Evolutionary conservation across 1,140 invertebrate genomes (phyloP), one percentile per base, ranked within the genome.

Genomic region (Bombus balteatus): DNA sequence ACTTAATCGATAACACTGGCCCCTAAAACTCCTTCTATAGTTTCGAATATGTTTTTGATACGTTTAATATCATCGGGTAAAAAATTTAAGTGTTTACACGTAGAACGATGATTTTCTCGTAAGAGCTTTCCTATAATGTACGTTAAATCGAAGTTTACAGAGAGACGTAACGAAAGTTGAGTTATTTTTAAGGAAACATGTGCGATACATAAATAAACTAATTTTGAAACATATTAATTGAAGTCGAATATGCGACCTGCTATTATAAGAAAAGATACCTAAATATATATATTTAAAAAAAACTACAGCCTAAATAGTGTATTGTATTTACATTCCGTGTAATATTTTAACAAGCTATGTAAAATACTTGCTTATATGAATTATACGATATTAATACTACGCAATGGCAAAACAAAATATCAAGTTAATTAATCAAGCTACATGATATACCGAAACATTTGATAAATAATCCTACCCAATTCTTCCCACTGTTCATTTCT

Each of bases 281-380:
- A 83, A 32, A 83, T 82, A 75, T 81, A 73, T 43, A 39, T 18
- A 77, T 65, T 5, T 65, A 75, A 68, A 77, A 79, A 66, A 28
- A 78, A 78, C 41, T 70, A 62, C 72, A 65, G 83, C 83, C 83
- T 85, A 85, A 85, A 79, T 84, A 79, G 78, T 79, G 79, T 65
- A 84, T 62, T 70, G 32, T 85, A 72, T 85, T 77, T 83, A 39
- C 43, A 39, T 81, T 75, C 34, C 53, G 57, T 81, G 70, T 85
- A 85, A 81, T 85, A 73, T 81, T 85, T 74, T 81, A 85, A 80
- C 68, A 70, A 85, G 78, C 70, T 75, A 68, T 81, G 84, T 85
- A 85, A 85, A 68, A 81, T 85, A 85, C 9, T 74, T 74, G 84
- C 84, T 85, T 85, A 81, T 81, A 85, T 75, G 37, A 74, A 74